Percentiles rank a stretch among this genome's conserved stretches.
These are phyloP conservation scores for Eupithecia dodoneata DNA, from an alignment of 2,888 invertebrate species.

Conservation along the genomic window DNA sequence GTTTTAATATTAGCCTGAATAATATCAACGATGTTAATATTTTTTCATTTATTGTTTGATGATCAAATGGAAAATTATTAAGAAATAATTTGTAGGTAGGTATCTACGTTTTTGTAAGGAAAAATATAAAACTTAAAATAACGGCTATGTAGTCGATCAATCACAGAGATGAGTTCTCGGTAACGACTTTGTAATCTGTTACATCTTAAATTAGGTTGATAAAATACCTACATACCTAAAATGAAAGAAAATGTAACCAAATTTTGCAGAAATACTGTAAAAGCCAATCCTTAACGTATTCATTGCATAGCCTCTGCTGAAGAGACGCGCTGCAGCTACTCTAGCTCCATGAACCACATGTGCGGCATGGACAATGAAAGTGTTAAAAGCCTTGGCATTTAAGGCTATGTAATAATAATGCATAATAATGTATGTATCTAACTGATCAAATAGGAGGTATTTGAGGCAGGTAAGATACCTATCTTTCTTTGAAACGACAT, in stretches of 20 bases:
- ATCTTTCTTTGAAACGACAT: neutral
- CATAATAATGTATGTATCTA: no score
- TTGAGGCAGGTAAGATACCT: neutral
- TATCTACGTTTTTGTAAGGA: neutral
- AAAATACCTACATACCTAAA: neutral
- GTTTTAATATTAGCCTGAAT: neutral
- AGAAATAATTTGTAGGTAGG: neutral
- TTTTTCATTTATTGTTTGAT: neutral
- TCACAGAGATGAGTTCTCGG: neutral
- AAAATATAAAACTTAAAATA: neutral
- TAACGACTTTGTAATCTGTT: slow-evolving; percentile 5
- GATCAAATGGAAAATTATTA: neutral
- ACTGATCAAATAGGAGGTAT: no score
- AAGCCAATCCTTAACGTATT: neutral
- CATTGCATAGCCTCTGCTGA: no score
- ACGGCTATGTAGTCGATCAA: neutral
- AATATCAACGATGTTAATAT: neutral
- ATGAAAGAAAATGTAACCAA: neutral
- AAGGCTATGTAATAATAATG: neutral
- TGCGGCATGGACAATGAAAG: neutral
- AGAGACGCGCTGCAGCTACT: no score
- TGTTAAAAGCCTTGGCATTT: neutral
- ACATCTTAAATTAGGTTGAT: slow-evolving; percentile 3
- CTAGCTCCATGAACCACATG: no score
- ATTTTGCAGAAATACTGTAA: neutral